Base-by-base conservation (phyloP, 1,140 invertebrate species). In the Hydropsyche tenuis region DNA sequence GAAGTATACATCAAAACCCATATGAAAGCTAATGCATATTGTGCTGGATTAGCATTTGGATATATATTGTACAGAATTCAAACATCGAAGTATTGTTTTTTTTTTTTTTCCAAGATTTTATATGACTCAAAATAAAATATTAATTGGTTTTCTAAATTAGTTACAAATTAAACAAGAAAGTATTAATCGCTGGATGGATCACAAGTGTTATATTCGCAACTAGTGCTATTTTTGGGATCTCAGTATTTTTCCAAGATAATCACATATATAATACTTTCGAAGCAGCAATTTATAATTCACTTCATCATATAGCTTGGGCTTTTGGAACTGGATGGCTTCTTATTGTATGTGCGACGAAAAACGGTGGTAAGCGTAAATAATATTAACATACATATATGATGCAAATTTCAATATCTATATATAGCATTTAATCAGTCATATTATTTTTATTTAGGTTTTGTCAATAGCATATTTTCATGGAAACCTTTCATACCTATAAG, bases 1-100 rank as follows among this genome's bases (percentile, higher is more conserved):
- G 86, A 84, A 45, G 85, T 85, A 5, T 92, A 91, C 73, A 89
- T 91, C 1, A 90, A 90, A 79, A 91, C 90, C 1, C 90, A 92
- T 77, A 90, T 90, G 87, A 86, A 90, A 79, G 89, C 90, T 60
- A 87, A 83, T 60, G 85, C 88, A 0, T 92, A 92, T 77, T 88
- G 87, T 73, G 84, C 90, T 78, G 90, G 90, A 48, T 78, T 92
- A 53, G 71, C 89, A 25, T 87, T 86, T 74, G 90, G 89, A 23
- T 90, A 89, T 75, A 78, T 90, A n/a, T 83, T 89, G 12, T 86
- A 90, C 79, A 82, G 85, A 68, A 84, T 91, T 53, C 88, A 91
- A 80, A 83, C 81, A 56, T 82, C 56, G n/a, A 16, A 16, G 63
- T 65, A 65, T 4, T 43, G 27, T 16, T 63, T 63, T 63, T 14